Base-by-base conservation (phyloP, 2,888 invertebrate species). In the Pseudococcus jackbeardsleyi region DNA sequence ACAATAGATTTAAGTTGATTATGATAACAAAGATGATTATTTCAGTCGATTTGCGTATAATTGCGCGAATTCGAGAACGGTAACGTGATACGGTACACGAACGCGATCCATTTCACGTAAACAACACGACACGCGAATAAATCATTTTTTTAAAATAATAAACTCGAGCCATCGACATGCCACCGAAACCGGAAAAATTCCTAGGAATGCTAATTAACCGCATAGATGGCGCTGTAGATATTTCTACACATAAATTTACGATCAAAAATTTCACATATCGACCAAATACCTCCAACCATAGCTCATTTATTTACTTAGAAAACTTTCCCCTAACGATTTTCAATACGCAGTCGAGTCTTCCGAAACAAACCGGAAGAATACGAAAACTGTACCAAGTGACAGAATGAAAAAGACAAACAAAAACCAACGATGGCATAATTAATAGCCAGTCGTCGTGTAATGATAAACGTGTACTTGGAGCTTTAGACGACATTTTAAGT, bases 121-220 rank as follows among this genome's bases (percentile, higher is more conserved):
- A 72, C 72, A 72, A 72, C 72, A 5, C 42, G 9, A 42, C 42
- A 72, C 72, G 72, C 72, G 72, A 72, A 72, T 72, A 72, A 72
- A 72, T 72, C 72, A 72, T 72, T 72, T 72, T 22, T 72, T 72
- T 17, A 72, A n/a, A n/a, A 72, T 39, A 72, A 72, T 72, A 72
- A 72, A 15, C 72, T 33, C 39, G 72, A 17, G 26, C 72, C 72
- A 72, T 72, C 72, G 72, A 72, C 72, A 17, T 72, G 17, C 72
- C 33, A 72, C 2, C 33, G 15, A 33, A 72, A 4, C 33, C 15
- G 72, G 33, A 72, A 72, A 72, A 72, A 33, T 26, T 9, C 72
- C 64, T 8, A 22, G 64, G 9, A 17, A 72, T 72, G 72, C 33
- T 72, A 72, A 72, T 72, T 72, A 72, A 15, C 15, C 5, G 33